Percentiles rank a stretch among this genome's conserved stretches.
These are phyloP conservation scores for Acronicta aceris DNA, from an alignment of 2,888 invertebrate genomes.

Conservation along the genomic window DNA sequence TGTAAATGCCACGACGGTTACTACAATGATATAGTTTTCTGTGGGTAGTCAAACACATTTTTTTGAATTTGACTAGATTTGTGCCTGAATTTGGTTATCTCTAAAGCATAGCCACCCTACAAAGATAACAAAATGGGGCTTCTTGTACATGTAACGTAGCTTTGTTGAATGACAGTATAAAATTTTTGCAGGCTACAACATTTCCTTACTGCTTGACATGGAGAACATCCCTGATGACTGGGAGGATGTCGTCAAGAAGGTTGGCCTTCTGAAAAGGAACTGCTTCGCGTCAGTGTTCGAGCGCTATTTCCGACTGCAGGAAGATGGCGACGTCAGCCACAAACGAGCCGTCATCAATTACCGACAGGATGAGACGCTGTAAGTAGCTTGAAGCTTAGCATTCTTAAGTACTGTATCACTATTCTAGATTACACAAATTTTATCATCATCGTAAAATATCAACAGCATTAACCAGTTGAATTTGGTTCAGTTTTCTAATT, in stretches of 20 bases:
- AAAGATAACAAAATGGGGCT: no score
- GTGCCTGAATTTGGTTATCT: no score
- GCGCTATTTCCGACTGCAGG: conserved; percentile 99
- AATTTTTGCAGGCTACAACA: conserved; percentile 94
- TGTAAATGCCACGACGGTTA: neutral
- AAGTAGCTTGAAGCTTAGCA: conserved; percentile 71
- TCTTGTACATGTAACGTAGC: no score
- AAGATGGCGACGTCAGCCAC: conserved; percentile 96
- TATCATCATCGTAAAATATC: no score
- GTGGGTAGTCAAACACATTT: neutral
- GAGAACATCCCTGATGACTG: conserved; percentile 97
- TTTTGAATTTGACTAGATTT: no score
- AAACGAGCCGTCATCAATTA: conserved; percentile 99
- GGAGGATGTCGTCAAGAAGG: conserved; percentile 96
- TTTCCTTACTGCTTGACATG: conserved; percentile 97
- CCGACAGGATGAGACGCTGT: conserved; percentile 99
- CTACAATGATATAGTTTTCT: neutral
- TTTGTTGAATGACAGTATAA: neutral
- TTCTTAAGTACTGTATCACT: neutral
- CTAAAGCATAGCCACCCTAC: neutral
- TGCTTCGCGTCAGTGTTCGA: conserved; percentile 99
- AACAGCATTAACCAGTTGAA: no score
- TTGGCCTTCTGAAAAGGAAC: conserved; percentile 98
- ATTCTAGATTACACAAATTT: no score
- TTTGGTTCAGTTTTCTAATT: no score